Conservation (phyloP, 2,888 invertebrate species). For the Lutraria lutraria region DNA sequence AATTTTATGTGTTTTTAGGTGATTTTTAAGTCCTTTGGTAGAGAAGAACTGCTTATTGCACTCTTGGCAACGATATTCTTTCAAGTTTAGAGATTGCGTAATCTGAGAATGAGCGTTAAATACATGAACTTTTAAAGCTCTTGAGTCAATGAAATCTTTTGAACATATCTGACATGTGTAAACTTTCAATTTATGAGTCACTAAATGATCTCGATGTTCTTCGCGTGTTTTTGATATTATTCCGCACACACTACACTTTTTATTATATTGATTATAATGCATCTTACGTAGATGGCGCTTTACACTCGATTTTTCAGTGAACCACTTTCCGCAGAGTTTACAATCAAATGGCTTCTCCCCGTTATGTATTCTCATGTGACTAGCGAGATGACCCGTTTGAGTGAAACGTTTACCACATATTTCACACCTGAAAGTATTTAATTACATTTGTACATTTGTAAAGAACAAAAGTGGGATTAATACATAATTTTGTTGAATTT, state of each 20-base stretch:
- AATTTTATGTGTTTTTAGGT: slow-evolving; percentile 57
- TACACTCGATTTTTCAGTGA: slow-evolving; percentile 69
- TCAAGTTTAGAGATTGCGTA: slow-evolving; percentile 50
- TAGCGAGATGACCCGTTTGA: slow-evolving; percentile 68
- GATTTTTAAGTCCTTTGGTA: slow-evolving; percentile 69
- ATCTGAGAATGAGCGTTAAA: slow-evolving; percentile 71
- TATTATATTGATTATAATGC: slow-evolving; percentile 69
- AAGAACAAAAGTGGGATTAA: too few relatives aligned
- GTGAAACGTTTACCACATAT: slow-evolving; percentile 68
- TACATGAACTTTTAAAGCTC: slow-evolving; percentile 64
- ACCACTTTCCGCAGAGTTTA: slow-evolving; percentile 66
- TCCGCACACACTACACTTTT: slow-evolving; percentile 67
- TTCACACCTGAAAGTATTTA: slow-evolving; percentile 55
- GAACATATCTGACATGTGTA: slow-evolving; percentile 64
- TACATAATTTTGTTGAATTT: too few relatives aligned
- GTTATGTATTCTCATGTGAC: slow-evolving; percentile 70
- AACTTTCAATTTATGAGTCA: slow-evolving; percentile 60
- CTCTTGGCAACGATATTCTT: slow-evolving; percentile 62
- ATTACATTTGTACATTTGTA: background rate
- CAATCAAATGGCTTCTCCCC: slow-evolving; percentile 69
- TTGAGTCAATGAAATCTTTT: slow-evolving; percentile 67
- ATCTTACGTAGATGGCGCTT: slow-evolving; percentile 70
- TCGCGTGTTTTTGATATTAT: slow-evolving; percentile 64
- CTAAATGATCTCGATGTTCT: slow-evolving; percentile 64
- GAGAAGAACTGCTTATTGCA: slow-evolving; percentile 69